Evolutionary conservation across 1,140 invertebrate species (phyloP), one percentile per base, ranked within the genome.

Genomic region (Antheraea mylitta): DNA sequence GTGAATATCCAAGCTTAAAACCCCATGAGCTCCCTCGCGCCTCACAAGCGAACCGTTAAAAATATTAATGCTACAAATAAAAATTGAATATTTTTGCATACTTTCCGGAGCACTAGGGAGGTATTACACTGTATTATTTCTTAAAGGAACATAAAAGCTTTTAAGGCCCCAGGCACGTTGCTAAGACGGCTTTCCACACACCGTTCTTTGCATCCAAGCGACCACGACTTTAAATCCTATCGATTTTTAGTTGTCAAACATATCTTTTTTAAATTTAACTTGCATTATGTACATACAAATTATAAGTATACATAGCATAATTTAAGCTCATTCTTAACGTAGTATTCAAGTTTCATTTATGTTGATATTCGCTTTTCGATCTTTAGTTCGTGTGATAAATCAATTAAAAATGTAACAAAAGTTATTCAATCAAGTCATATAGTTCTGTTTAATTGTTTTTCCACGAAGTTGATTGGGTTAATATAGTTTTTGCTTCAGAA

Each of bases 1-100:
- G 85, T 80, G 78, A 91, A 89, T 81, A 89, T 85, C 87, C 83
- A 75, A 75, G 86, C 83, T 89, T 87, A 87, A 72, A 71, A 71
- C 82, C 84, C 82, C 80, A 76, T 75, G 75, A 81, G 77, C 80
- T 77, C 82, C 75, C 75, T 67, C 73, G 72, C 71, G 67, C 64
- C 75, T 69, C 70, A 72, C 78, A 72, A 73, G 71, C 77, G 76
- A 80, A 72, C 75, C 75, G 80, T 86, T 81, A 73, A 84, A 84
- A 87, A 87, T 85, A 86, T 83, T 83, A 82, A 77, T 73, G 77
- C 73, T 75, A 72, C 72, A 74, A 86, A 88, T 86, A 91, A 91
- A 90, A 91, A 88, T 85, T 82, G 81, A 84, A 90, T 90, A 91
- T 89, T 90, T 91, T 87, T 87, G 83, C 86, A 89, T 89, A 88